A percentile compares a stretch with the other conserved stretches of the same genome.
These are phyloP conservation scores for Taenioides sp. DNA, from an alignment of 2,797 vertebrate genomes.

Conservation along the genomic window DNA sequence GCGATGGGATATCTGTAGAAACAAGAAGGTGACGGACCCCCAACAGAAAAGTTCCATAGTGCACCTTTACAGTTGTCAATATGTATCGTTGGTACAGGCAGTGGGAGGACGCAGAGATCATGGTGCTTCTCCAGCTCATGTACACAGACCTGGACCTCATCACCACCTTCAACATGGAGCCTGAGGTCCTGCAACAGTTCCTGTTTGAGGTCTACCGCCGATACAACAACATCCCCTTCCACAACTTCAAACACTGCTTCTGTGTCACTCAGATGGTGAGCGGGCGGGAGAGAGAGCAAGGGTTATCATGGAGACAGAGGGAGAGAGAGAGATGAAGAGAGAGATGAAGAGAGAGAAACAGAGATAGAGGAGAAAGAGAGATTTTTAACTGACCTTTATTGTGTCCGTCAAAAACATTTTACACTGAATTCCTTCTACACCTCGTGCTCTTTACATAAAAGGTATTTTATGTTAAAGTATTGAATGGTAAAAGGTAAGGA, in stretches of 20 bases:
- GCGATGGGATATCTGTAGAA: too few species aligned
- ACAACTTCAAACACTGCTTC: conserved; percentile 85
- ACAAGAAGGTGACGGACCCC: too few species aligned
- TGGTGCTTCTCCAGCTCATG: conserved; percentile 84
- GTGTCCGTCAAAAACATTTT: too few species aligned
- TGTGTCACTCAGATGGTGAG: conserved; percentile 85
- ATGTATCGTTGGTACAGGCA: conserved; percentile 63
- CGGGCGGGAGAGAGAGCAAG: not conserved
- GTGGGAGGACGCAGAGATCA: conserved; percentile 84
- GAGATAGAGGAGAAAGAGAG: too few species aligned
- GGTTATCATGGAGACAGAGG: not conserved
- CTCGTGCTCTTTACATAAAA: too few species aligned
- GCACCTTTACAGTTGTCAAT: too few species aligned
- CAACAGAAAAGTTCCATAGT: too few species aligned
- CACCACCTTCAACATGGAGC: conserved; percentile 75
- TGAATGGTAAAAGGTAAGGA: too few species aligned
- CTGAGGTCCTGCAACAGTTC: conserved; percentile 79
- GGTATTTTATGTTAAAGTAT: too few species aligned
- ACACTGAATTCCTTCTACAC: too few species aligned
- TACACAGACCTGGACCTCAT: conserved; percentile 81
- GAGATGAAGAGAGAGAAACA: too few species aligned
- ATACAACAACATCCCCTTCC: conserved; percentile 86
- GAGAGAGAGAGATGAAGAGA: not conserved
- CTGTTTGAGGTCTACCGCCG: conserved; percentile 77
- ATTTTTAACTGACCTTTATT: too few species aligned